Base-by-base conservation (phyloP, 2,113 vertebrate species). In the Hyla sarda region DNA sequence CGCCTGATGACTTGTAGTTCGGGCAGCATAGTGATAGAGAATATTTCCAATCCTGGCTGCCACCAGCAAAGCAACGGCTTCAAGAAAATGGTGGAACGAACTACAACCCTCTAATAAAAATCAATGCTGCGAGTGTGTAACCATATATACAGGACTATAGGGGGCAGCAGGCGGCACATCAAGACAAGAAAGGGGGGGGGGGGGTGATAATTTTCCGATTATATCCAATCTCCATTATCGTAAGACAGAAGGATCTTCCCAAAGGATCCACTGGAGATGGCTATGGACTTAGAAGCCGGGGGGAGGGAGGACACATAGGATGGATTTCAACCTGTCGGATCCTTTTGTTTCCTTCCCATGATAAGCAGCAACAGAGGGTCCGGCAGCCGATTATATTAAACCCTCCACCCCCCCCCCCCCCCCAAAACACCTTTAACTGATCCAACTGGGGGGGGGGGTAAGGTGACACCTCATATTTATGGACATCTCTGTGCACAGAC, bases 61-160 rank as follows among this genome's bases (percentile, higher is more conserved):
- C 25, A 21, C 52, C 52, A 21, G 3, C 25, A 52, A 21, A 74
- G 69, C 32, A 10, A 71, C 45, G 17, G 28, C 82, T n/a, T 56
- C 67, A 52, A 58, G 34, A 84, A 84, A 84, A 74, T 73, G 32
- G 69, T 28, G 23, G 69, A 7, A 73, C 14, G 13, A 14, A 65
- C 60, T 28, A 65, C 10, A 28, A 11, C 41, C 41, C 3, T 8
- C 41, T 8, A n/a, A n/a, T n/a, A n/a, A n/a, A n/a, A n/a, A n/a
- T n/a, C n/a, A n/a, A n/a, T n/a, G n/a, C n/a, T n/a, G n/a, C 10
- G 41, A 45, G 41, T 45, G 41, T 48, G 12, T 48, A 48, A 12
- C 2, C 5, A 48, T 48, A 12, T 48, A 48, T 13, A 48, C 47
- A 48, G 1, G 56, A n/a, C 56, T 58, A n/a, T n/a, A 58, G 56